Conservation (phyloP, 1,140 invertebrate species). For the Cecropterus lyciades region DNA sequence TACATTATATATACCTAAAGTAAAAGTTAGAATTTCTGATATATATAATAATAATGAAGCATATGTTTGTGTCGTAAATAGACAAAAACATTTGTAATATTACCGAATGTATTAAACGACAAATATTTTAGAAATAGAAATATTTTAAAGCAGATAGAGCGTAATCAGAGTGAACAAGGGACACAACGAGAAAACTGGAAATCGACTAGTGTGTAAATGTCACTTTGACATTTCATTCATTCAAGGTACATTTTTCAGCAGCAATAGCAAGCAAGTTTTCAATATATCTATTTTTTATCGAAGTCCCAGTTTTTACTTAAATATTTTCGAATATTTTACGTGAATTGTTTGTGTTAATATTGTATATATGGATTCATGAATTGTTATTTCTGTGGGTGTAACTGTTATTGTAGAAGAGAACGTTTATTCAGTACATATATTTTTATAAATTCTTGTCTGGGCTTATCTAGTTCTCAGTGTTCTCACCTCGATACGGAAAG, state of each 20-base stretch:
- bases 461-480: conserved; percentile 22
- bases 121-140: no score
- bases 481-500: conserved; percentile 17
- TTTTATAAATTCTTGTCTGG: conserved; percentile 14
- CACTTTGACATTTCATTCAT: conserved; percentile 32
- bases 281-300: not conserved
- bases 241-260: conserved; percentile 32
- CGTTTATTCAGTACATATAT: conserved; percentile 7
- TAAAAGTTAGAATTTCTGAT: no score
- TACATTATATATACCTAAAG: no score
- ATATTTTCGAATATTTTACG: conserved; percentile 4
- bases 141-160: no score
- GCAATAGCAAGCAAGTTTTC: conserved; percentile 12
- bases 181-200: not conserved
- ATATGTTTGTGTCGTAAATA: no score
- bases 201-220: conserved; percentile 25
- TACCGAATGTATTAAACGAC: no score
- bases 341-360: conserved; percentile 9
- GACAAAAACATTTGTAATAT: no score
- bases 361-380: not conserved
- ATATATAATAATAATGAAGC: no score
- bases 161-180: no score
- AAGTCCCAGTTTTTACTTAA: not conserved
- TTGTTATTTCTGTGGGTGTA: not conserved
- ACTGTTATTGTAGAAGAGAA: not conserved